A percentile compares a stretch with the other conserved stretches of the same genome.
Evolutionary conservation across 1,140 invertebrate genomes (phyloP).

Genomic region (Hirudo medicinalis): DNA sequence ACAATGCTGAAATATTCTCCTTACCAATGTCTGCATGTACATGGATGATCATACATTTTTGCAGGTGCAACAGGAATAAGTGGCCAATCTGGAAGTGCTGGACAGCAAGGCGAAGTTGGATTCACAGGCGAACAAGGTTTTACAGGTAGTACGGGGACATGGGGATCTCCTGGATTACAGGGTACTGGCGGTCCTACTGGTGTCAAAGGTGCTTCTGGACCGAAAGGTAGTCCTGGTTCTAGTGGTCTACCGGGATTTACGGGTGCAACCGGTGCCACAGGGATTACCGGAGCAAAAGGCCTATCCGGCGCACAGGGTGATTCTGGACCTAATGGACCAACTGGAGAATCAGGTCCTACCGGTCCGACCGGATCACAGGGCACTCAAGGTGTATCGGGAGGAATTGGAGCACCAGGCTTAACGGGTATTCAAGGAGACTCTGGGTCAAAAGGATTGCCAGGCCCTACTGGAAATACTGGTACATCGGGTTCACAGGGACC

Average conservation of each 20-base stretch:
- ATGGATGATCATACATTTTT: too few species aligned
- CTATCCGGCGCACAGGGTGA: background rate
- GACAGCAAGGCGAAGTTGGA: background rate
- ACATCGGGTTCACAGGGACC: background rate
- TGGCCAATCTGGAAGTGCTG: background rate
- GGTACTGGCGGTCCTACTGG: background rate
- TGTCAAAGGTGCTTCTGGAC: background rate
- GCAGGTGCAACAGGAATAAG: background rate
- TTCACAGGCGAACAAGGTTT: background rate
- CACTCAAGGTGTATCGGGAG: conserved; percentile 10
- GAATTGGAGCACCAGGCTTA: conserved; percentile 12
- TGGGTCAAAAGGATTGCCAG: background rate
- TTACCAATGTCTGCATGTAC: too few species aligned
- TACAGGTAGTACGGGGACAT: conserved; percentile 10
- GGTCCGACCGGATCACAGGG: background rate
- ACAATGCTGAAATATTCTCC: too few species aligned
- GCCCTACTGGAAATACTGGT: background rate
- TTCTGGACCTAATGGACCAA: background rate
- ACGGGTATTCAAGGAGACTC: too few species aligned
- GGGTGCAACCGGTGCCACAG: conserved; percentile 12
- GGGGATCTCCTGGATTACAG: background rate
- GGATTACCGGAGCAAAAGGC: background rate
- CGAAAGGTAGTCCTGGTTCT: background rate
- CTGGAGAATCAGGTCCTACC: background rate
- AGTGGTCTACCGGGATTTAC: background rate